Base-by-base conservation (phyloP, 2,797 vertebrate genomes). In the Pelochelys cantorii region DNA sequence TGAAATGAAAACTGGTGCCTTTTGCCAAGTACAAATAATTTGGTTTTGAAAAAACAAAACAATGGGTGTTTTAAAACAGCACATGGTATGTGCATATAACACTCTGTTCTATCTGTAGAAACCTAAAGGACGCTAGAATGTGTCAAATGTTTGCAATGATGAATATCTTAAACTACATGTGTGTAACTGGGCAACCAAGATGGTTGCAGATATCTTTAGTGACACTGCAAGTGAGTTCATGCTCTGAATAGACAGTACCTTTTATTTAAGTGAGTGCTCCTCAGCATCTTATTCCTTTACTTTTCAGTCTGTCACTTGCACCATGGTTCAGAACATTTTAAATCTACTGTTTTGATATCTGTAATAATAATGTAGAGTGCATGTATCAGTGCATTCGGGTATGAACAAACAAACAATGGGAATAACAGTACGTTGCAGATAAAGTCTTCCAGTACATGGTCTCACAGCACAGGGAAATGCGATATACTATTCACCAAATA, bases 361-460 rank as follows among this genome's bases (percentile, higher is more conserved):
- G 54, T 55, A 8, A 7, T 20, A 14, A n/a, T 79, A 75, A 75
- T 48, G 23, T 75, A 75, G 22, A 48, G 23, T 6, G 13, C 22
- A 3, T 17, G 75, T 53, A 20, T 79, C 22, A 5, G 31, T n/a
- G 23, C 14, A 25, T 92, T 83, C 60, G 85, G 65, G 34, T 88
- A 82, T 75, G 56, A 42, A 87, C n/a, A 48, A 92, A 87, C 34
- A 34, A 91, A 68, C 53, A 62, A 7, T 1, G 0, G n/a, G 77
- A 93, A 78, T 42, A 81, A 31, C 57, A 68, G 74, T 77, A 56
- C 83, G 65, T 37, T 57, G 52, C 77, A 78, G 77, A 27, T 88
- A 83, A 79, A 85, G 59, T 81, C 57, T 91, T 95, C 55, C 42
- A 59, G 57, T 88, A 56, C 82, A 84, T 31, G 71, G 56, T 54